Conservation (phyloP, 2,797 vertebrate species). For the Eulemur albifrons region DNA sequence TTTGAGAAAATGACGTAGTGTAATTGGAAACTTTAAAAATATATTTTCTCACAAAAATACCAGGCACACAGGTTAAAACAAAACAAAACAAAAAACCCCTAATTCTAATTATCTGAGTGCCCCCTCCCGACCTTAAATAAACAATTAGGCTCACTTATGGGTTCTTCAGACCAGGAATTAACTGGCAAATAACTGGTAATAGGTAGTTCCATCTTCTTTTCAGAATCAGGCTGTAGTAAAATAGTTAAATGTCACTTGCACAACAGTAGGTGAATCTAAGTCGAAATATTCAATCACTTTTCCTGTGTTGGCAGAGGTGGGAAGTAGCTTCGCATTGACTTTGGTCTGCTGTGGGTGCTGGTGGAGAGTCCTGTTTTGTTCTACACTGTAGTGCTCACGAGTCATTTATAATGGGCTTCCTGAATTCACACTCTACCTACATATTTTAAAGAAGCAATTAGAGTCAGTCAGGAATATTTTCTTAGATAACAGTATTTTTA, state of each 20-base stretch:
- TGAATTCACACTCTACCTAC: neutral
- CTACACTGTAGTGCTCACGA: neutral
- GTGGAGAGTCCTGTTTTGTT: neutral
- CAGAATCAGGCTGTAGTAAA: neutral
- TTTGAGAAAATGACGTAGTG: neutral
- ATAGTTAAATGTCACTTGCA: neutral
- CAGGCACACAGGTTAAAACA: neutral
- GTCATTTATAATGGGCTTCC: neutral
- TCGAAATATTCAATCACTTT: neutral
- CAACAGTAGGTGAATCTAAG: neutral
- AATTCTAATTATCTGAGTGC: neutral
- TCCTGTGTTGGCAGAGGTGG: slow-evolving; percentile 43
- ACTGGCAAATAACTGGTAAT: neutral
- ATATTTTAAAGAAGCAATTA: neutral
- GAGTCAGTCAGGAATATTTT: neutral
- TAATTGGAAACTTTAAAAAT: neutral
- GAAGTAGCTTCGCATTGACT: neutral
- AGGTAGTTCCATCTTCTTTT: neutral
- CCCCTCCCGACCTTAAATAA: neutral
- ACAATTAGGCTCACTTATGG: neutral
- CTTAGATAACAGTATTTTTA: neutral
- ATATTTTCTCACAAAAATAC: neutral
- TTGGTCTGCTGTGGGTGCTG: neutral
- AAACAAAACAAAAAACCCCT: neutral
- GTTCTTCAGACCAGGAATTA: neutral